phyloP scores from a whole-genome alignment of 2,797 vertebrate species.

The Sandelia bainsii region DNA sequence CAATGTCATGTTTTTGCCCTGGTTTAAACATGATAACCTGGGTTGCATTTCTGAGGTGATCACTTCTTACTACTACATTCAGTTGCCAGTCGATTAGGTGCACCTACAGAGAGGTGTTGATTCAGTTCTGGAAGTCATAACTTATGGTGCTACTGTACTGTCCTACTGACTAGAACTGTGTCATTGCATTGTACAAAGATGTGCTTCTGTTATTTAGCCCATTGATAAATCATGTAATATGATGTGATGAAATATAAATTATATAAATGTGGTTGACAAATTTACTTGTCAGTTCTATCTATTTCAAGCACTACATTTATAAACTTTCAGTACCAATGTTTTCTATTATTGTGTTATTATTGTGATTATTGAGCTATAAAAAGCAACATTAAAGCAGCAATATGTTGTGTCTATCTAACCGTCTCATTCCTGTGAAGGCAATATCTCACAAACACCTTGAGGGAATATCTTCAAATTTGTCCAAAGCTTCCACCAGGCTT shows the following conservation, averaged over 20 bases:
- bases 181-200: background rate
- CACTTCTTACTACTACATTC: background rate
- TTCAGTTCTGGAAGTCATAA: background rate
- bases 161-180: background rate
- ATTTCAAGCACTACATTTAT: background rate
- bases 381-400: background rate
- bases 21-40: background rate
- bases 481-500: too few relatives aligned
- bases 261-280: background rate
- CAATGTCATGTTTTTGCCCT: slow-evolving; percentile 6
- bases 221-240: too few relatives aligned
- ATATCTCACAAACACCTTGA: too few relatives aligned
- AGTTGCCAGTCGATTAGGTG: background rate
- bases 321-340: background rate
- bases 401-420: background rate
- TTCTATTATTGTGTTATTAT: too few relatives aligned
- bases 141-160: background rate
- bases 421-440: too few relatives aligned
- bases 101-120: background rate
- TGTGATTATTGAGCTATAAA: background rate
- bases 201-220: background rate
- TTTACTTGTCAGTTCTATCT: too few relatives aligned
- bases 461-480: too few relatives aligned
- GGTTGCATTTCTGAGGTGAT: background rate
- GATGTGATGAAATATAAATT: too few relatives aligned